phyloP scores from a whole-genome alignment of 2,113 vertebrate species.

The Gymnarchus niloticus region DNA sequence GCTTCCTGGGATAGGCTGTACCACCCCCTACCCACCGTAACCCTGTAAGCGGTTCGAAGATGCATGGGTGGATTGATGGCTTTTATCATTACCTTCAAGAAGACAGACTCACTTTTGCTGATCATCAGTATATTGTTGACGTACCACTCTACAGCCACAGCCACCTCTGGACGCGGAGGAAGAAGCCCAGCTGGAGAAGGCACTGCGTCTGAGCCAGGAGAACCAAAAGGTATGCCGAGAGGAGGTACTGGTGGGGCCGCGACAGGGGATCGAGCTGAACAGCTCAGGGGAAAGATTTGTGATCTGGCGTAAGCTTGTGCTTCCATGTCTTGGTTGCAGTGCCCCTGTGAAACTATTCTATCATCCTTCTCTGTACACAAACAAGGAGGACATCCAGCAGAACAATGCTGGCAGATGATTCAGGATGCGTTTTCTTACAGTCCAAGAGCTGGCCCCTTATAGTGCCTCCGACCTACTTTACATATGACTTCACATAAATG shows the following conservation, averaged over 20 bases:
- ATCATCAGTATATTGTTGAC: background rate
- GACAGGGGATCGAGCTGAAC: background rate
- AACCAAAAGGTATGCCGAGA: slow-evolving; percentile 75
- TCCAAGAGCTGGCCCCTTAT: background rate
- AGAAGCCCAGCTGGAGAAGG: slow-evolving; percentile 88
- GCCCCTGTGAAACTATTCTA: background rate
- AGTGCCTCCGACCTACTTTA: background rate
- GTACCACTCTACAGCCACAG: slow-evolving; percentile 50
- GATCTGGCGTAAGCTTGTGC: background rate
- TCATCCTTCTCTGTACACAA: background rate
- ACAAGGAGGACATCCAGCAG: background rate
- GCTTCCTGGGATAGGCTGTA: background rate
- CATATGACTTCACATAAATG: background rate
- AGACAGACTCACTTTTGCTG: background rate
- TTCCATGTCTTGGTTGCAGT: background rate
- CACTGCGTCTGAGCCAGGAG: slow-evolving; percentile 87
- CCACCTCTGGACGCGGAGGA: slow-evolving; percentile 74
- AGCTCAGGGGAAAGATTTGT: background rate
- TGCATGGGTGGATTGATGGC: background rate
- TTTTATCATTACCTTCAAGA: background rate
- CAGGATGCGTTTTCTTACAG: background rate
- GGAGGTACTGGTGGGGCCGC: background rate
- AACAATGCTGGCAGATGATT: background rate
- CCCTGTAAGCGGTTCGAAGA: background rate
- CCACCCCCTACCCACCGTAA: no score